Evolutionary conservation across 1,140 invertebrate species (phyloP), one percentile per base, ranked within the genome.

Genomic region (Sminthurinus signatus): DNA sequence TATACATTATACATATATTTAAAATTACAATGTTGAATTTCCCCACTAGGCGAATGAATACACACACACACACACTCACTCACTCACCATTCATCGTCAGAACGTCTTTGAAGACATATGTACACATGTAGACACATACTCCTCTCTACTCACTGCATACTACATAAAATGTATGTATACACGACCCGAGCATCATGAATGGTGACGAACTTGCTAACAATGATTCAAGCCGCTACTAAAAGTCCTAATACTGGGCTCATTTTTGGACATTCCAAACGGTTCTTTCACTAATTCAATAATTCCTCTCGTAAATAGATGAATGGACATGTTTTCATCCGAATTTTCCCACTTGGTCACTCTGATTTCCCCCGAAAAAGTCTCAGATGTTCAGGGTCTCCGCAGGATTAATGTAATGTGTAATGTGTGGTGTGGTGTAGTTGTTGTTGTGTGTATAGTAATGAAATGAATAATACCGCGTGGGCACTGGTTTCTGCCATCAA

Each of bases 391-490:
- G 8, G n/a, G 15, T 23, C 50, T 12, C 15, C 19, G 14, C 19
- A 42, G 44, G 46, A 46, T 60, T 60, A 56, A 62, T 46, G 54
- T 55, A 67, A 67, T 63, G 57, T 62, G 60, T 42, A 60, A 67
- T 67, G 52, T 60, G 60, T 60, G 60, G 65, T 67, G 65, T 60
- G 65, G 60, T 59, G 54, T 67, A 25, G 50, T 52, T 52, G 27
- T 5, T 25, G 25, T n/a, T n/a, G n/a, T n/a, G n/a, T n/a, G n/a
- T n/a, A n/a, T n/a, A n/a, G n/a, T n/a, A n/a, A n/a, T 46, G 54
- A 60, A 67, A 67, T 63, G 57, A 67, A 63, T 42, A 60, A 67
- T 67, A 52, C 65, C 65, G 65, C 65, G 65, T 67, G 65, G 65
- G 65, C 65, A 63, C 60, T 67, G 50, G 50, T 52, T 52, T 27